These are phyloP conservation scores for Gorsachius goisagi DNA, from an alignment of 2,113 vertebrate species.

Conservation along the genomic window DNA sequence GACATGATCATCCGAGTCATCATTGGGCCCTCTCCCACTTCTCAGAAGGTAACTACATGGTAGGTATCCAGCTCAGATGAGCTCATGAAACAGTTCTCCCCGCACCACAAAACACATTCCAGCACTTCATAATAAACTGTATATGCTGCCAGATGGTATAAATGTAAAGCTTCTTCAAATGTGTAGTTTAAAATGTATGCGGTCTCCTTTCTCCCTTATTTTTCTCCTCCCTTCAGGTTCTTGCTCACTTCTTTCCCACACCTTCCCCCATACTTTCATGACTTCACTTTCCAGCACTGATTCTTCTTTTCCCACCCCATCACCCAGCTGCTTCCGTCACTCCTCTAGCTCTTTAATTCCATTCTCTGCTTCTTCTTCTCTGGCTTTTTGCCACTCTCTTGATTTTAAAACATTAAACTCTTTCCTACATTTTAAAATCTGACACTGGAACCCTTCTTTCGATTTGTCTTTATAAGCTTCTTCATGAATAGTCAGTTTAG, in stretches of 20 bases:
- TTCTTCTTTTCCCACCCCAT: constrained; percentile 45
- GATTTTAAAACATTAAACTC: not conserved
- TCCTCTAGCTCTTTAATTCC: constrained; percentile 1
- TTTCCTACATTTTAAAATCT: not conserved
- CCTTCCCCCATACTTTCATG: constrained; percentile 60
- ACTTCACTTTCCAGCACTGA: not conserved
- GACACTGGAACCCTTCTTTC: not conserved
- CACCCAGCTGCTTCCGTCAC: constrained; percentile 45
- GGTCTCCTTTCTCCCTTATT: constrained; percentile 25
- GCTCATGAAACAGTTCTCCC: not conserved
- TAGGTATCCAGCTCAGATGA: not conserved
- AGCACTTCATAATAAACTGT: constrained; percentile 20
- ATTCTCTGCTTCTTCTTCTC: not conserved
- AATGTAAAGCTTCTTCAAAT: constrained; percentile 25
- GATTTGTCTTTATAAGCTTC: not conserved
- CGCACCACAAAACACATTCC: not conserved
- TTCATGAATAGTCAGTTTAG: not conserved
- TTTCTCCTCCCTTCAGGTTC: constrained; percentile 32
- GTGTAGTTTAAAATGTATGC: constrained; percentile 34
- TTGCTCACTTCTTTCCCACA: constrained; percentile 64
- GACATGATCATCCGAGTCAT: not conserved
- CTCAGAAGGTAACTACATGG: not conserved
- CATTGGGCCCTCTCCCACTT: not conserved
- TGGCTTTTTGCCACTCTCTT: not conserved
- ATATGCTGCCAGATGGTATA: constrained; percentile 57